These are phyloP conservation scores for Okapia johnstoni DNA, from an alignment of 2,113 vertebrate species.

Conservation along the genomic window DNA sequence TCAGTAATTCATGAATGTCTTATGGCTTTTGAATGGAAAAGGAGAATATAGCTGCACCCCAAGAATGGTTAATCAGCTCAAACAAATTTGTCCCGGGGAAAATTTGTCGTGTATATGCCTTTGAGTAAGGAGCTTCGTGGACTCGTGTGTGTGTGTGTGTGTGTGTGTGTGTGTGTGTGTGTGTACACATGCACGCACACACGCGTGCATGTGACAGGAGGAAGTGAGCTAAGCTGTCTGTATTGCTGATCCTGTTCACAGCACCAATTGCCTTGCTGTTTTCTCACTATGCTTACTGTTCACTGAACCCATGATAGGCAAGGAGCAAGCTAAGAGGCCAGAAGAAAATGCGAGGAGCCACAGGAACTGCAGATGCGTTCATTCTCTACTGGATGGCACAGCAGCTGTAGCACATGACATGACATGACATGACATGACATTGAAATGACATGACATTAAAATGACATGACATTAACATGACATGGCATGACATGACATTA, in stretches of 20 bases:
- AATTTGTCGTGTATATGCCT: neutral
- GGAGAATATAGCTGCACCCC: neutral
- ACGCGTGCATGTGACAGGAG: too few species aligned
- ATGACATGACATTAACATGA: too few species aligned
- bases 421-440: neutral
- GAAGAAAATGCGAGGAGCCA: neutral
- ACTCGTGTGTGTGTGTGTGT: neutral
- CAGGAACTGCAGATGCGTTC: neutral
- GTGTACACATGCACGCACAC: rapidly evolving
- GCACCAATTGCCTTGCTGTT: neutral
- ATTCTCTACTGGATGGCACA: neutral
- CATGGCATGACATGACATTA: too few species aligned
- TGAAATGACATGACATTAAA: too few species aligned
- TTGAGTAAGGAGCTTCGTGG: neutral
- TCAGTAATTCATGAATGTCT: neutral
- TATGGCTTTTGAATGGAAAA: neutral
- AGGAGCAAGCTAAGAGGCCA: neutral
- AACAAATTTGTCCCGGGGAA: neutral
- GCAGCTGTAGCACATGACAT: rapidly evolving
- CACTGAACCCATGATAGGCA: neutral
- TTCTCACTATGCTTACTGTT: neutral
- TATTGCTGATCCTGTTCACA: neutral
- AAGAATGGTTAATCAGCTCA: neutral
- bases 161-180: neutral
- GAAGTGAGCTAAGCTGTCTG: neutral